Percentiles rank a stretch among this genome's conserved stretches.
phyloP scores from a whole-genome alignment of 2,113 vertebrate genomes.

The Fulmarus glacialis region DNA sequence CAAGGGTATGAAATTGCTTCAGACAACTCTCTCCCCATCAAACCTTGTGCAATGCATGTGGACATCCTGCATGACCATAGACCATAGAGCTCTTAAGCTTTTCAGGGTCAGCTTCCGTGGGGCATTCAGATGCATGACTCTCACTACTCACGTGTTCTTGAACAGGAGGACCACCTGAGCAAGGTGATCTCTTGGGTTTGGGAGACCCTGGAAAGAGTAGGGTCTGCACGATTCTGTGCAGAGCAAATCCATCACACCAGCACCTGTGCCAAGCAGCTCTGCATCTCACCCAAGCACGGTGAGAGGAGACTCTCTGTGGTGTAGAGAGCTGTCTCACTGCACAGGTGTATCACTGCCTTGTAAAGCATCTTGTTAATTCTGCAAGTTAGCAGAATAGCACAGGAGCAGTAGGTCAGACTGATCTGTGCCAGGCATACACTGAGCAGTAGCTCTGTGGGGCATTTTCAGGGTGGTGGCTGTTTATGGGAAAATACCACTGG shows the following conservation, averaged over 20 bases:
- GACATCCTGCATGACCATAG: neutral
- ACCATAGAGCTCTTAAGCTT: neutral
- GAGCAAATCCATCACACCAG: neutral
- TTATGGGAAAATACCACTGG: neutral
- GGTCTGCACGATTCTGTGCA: accelerated
- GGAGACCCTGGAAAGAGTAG: neutral
- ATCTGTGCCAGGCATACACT: neutral
- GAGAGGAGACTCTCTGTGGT: accelerated
- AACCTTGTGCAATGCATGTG: neutral
- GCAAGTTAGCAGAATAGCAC: neutral
- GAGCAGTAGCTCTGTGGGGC: neutral
- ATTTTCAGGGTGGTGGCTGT: neutral
- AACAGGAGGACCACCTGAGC: neutral
- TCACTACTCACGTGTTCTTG: neutral
- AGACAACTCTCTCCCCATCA: neutral
- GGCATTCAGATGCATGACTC: neutral
- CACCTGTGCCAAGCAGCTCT: neutral
- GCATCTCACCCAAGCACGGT: neutral
- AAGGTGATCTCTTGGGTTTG: neutral
- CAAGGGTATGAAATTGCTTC: neutral
- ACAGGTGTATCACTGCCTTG: neutral
- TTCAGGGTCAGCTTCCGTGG: accelerated
- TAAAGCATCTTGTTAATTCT: neutral
- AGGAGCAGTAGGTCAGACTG: neutral
- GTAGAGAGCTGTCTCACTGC: neutral